Evolutionary conservation across 2,888 invertebrate species (phyloP).

Genomic region (Mamestra brassicae): DNA sequence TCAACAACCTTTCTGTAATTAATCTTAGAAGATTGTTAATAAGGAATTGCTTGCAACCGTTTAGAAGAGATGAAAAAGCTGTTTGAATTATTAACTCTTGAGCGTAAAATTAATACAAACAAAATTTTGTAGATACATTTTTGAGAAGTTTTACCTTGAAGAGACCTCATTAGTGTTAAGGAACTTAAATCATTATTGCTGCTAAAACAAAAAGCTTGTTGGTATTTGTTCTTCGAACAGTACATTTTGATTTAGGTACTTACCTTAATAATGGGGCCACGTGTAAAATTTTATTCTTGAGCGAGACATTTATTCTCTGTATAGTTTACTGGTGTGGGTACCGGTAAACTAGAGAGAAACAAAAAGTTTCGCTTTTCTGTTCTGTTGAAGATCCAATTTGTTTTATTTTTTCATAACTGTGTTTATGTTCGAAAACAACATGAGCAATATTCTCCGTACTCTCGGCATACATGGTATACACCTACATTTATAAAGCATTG

Average conservation of each 20-base stretch:
- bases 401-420: too few species aligned
- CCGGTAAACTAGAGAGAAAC: too few species aligned
- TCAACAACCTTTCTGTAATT: conserved; percentile 43
- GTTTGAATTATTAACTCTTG: conserved; percentile 38
- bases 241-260: not conserved
- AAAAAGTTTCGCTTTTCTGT: too few species aligned
- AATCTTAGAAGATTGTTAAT: conserved; percentile 52
- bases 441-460: too few species aligned
- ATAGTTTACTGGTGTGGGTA: too few species aligned
- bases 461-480: too few species aligned
- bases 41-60: conserved; percentile 47
- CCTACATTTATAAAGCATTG: too few species aligned
- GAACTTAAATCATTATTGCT: not conserved
- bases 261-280: not conserved
- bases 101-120: conserved; percentile 40
- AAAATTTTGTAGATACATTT: conserved; percentile 19
- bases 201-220: conserved; percentile 3
- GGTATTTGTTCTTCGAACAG: conserved; percentile 23
- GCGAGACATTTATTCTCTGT: too few species aligned
- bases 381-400: too few species aligned
- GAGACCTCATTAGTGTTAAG: conserved; percentile 28
- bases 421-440: too few species aligned
- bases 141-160: conserved; percentile 14
- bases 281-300: too few species aligned
- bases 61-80: conserved; percentile 44